Evolutionary conservation across 2,797 vertebrate species (phyloP).

Genomic region (Rhyacichthys aspro): DNA sequence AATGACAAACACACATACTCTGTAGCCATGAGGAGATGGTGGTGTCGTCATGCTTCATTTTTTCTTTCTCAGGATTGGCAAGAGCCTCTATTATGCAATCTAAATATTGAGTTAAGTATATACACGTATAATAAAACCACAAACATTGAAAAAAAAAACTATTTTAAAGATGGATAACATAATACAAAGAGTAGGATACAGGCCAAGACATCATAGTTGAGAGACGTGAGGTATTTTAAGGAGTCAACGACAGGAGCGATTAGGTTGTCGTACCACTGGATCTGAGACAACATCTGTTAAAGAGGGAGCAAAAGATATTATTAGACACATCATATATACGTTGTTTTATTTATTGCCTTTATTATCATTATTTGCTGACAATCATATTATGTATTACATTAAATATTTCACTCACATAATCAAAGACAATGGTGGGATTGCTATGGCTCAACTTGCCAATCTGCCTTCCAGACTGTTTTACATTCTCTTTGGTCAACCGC

Average conservation of each 20-base stretch:
- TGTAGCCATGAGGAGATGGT: slow-evolving; percentile 98
- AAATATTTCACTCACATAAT: slow-evolving; percentile 86
- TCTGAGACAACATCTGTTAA: slow-evolving; percentile 94
- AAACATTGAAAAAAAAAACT: not conserved
- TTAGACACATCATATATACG: not conserved
- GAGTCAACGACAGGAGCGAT: slow-evolving; percentile 98
- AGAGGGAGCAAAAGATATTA: not conserved
- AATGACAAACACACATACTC: slow-evolving; percentile 83
- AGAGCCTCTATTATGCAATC: slow-evolving; percentile 99
- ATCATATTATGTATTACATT: slow-evolving; percentile 3
- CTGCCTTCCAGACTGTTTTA: slow-evolving; percentile 96
- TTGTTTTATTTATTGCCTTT: not conserved
- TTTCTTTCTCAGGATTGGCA: slow-evolving; percentile 98
- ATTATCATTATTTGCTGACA: not conserved
- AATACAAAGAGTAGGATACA: slow-evolving; percentile 88
- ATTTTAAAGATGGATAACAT: not conserved
- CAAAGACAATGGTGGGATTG: slow-evolving; percentile 97
- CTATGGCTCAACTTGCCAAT: slow-evolving; percentile 97
- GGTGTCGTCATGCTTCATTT: slow-evolving; percentile 99
- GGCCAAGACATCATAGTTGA: slow-evolving; percentile 97
- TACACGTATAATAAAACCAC: slow-evolving; percentile 8
- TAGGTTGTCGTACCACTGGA: slow-evolving; percentile 98
- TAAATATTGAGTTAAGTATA: slow-evolving; percentile 76
- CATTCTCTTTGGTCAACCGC: slow-evolving; percentile 96
- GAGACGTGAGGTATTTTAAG: slow-evolving; percentile 98